Base-by-base conservation (phyloP, 1,140 invertebrate genomes). In the Alviniconcha marisindica region DNA sequence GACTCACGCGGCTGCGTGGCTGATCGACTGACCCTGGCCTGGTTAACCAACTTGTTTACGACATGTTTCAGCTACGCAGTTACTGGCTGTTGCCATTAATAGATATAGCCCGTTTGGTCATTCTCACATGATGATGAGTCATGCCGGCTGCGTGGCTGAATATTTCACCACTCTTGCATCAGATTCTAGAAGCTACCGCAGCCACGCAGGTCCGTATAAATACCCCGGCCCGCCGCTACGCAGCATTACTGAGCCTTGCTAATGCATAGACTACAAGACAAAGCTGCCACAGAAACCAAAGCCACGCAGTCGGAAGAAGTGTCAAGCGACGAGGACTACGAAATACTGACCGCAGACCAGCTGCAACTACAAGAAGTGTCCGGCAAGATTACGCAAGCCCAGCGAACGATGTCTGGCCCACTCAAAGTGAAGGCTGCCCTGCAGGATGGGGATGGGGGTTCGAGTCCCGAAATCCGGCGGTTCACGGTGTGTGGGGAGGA, bases 151-250 rank as follows among this genome's bases (percentile, higher is more conserved):
- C 69, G 69, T 71, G 36, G 69, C 69, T 40, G 69, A 18, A 33
- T 33, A 71, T 71, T 71, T 31, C 69, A 71, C 69, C 69, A 71
- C 69, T 31, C 24, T 71, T 71, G 33, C 69, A 71, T 71, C 69
- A 71, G 63, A 66, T 10, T 66, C 5, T 31, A 66, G 63, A 18
- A 5, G 36, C 38, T 40, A 71, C 12, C 15, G 36, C 69, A 36
- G 69, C 69, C 31, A 40, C 36, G 69, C 69, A 40, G 69, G 69
- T 40, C 69, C 3, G 69, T 71, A 71, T 71, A 71, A 71, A 71
- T 71, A 71, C 69, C 69, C 36, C 69, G 5, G 14, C 2, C 5
- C 18, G 21, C 28, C 33, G 36, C 69, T 21, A 40, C 69, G 36
- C 69, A 71, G 69, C 36, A 71, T 42, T 40, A 48, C 18, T n/a